Evolutionary conservation across 2,797 vertebrate genomes (phyloP).

Genomic region (Anniella stebbinsi): DNA sequence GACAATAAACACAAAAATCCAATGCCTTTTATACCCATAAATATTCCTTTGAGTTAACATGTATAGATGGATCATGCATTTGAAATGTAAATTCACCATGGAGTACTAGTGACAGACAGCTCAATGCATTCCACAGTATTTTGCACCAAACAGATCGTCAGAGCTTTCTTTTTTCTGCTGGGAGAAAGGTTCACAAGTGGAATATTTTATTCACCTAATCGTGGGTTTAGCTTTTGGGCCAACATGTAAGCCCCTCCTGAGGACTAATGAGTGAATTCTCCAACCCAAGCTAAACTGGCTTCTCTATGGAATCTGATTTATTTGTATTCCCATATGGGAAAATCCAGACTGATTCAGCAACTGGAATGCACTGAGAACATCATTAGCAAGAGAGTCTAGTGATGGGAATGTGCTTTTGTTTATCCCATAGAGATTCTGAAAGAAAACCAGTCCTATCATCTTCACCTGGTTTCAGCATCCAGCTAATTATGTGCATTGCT

Average conservation of each 20-base stretch:
- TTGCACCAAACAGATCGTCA: background rate
- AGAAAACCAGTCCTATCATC: background rate
- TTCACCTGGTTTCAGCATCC: background rate
- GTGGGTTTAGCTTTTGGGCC: slow-evolving; percentile 3
- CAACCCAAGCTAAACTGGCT: slow-evolving; percentile 2
- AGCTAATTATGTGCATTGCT: background rate
- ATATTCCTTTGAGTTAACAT: background rate
- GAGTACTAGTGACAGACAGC: slow-evolving; percentile 7
- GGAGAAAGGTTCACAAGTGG: slow-evolving; percentile 5
- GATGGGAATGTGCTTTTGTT: slow-evolving; percentile 5
- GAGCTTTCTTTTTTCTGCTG: slow-evolving; percentile 10
- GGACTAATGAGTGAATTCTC: slow-evolving; percentile 14
- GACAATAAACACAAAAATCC: slow-evolving; percentile 13
- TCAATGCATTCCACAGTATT: slow-evolving; percentile 8
- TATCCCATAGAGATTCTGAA: background rate
- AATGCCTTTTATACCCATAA: slow-evolving; percentile 32
- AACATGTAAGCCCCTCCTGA: background rate
- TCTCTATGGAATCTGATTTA: slow-evolving; percentile 37
- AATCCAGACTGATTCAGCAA: slow-evolving; percentile 15
- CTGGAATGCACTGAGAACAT: slow-evolving; percentile 1
- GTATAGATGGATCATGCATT: slow-evolving; percentile 24
- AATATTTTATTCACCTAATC: slow-evolving; percentile 35
- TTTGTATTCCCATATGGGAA: slow-evolving; percentile 26
- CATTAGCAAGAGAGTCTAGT: slow-evolving; percentile 4
- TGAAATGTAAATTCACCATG: slow-evolving; percentile 39